These are phyloP conservation scores for Aselliscus stoliczkanus DNA, from an alignment of 2,797 vertebrate species.

Conservation along the genomic window DNA sequence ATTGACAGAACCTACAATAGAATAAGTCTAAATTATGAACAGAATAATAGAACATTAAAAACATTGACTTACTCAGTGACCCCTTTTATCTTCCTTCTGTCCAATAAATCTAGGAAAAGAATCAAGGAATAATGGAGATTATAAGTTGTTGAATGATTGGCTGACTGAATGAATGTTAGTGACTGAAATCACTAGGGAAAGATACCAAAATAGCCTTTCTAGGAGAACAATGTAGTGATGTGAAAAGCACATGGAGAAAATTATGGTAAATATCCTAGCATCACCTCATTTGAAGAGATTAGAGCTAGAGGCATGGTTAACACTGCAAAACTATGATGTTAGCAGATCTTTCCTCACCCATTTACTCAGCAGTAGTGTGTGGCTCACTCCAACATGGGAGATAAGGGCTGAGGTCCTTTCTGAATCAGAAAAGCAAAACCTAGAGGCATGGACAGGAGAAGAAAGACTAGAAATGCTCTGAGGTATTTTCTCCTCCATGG, in stretches of 20 bases:
- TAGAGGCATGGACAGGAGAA: background rate
- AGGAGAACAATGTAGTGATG: background rate
- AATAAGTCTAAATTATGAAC: background rate
- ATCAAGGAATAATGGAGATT: background rate
- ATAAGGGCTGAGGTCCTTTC: background rate
- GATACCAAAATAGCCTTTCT: background rate
- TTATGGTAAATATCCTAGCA: background rate
- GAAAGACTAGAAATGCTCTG: background rate
- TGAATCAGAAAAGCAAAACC: background rate
- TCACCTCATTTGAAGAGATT: background rate
- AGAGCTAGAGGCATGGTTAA: background rate
- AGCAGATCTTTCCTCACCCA: background rate
- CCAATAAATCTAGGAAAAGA: constrained; percentile 32
- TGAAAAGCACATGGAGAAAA: background rate
- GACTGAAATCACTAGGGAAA: background rate
- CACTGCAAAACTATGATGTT: background rate
- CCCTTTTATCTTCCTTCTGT: background rate
- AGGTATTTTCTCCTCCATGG: background rate
- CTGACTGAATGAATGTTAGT: background rate
- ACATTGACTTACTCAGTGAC: constrained; percentile 28
- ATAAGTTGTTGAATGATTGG: background rate
- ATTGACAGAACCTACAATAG: background rate
- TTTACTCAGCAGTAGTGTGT: background rate
- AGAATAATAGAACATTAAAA: background rate
- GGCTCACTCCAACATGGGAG: background rate